These are phyloP conservation scores for Brachirus orientalis DNA, from an alignment of 2,113 vertebrate genomes.

Conservation along the genomic window DNA sequence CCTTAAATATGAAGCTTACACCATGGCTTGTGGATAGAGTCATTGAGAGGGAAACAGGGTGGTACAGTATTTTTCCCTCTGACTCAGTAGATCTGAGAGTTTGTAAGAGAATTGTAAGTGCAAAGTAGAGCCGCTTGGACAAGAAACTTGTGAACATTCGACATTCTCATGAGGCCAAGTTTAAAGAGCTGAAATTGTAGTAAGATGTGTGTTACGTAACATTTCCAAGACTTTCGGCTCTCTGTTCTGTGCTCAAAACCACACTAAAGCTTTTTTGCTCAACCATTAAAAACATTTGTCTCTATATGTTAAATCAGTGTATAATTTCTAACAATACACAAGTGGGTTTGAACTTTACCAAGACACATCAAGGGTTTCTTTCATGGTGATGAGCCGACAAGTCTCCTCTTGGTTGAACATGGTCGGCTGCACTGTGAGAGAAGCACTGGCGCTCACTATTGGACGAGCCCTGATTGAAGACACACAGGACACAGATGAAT, in stretches of 20 bases:
- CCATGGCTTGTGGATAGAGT: no score
- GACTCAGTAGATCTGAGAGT: no score
- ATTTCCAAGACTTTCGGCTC: constrained; percentile 18
- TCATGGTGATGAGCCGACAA: constrained; percentile 74
- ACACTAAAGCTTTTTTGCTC: not conserved
- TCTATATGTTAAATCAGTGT: not conserved
- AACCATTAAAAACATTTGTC: not conserved
- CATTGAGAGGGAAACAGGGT: constrained; percentile 4
- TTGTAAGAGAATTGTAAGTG: constrained; percentile 30
- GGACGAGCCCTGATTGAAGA: constrained; percentile 85
- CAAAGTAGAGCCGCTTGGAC: constrained; percentile 20
- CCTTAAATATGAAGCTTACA: no score
- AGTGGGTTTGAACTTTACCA: constrained; percentile 76
- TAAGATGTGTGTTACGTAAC: constrained; percentile 46
- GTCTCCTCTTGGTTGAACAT: constrained; percentile 93
- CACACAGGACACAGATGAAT: not conserved
- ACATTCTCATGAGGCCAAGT: constrained; percentile 52
- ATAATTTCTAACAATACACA: not conserved
- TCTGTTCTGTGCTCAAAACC: not conserved
- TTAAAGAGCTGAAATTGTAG: constrained; percentile 36
- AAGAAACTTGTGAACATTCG: constrained; percentile 59
- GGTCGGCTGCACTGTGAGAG: constrained; percentile 85
- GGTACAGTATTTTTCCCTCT: constrained; percentile 2
- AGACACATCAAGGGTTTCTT: constrained; percentile 76
- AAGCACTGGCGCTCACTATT: constrained; percentile 86